These are phyloP conservation scores for Lithodes maja DNA, from an alignment of 2,888 invertebrate species.

Conservation along the genomic window DNA sequence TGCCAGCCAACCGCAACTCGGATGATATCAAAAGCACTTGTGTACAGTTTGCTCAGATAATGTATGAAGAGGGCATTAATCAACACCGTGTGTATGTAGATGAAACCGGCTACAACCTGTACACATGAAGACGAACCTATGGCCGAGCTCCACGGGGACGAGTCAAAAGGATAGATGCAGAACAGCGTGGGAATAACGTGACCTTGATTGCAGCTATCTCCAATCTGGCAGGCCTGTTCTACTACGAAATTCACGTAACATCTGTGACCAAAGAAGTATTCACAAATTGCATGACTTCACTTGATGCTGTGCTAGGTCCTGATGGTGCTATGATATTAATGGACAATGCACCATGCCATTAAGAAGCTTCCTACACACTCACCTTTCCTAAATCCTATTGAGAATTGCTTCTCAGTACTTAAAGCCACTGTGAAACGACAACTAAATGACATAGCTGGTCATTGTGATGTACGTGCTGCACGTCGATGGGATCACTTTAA, in stretches of 20 bases:
- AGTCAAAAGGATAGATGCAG: slow-evolving; percentile 9
- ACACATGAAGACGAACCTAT: not conserved
- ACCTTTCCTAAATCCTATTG: not conserved
- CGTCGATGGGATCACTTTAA: slow-evolving; percentile 5
- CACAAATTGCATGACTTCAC: not conserved
- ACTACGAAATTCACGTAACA: not conserved
- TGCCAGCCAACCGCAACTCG: not conserved
- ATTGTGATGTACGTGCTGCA: slow-evolving; percentile 11
- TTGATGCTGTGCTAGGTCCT: not conserved
- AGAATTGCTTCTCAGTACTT: slow-evolving; percentile 5
- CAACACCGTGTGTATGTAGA: not conserved
- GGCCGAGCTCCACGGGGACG: slow-evolving; percentile 13
- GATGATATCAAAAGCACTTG: not conserved
- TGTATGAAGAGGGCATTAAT: slow-evolving; percentile 6
- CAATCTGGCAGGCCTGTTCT: slow-evolving; percentile 2
- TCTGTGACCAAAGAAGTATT: not conserved
- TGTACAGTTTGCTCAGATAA: slow-evolving; percentile 12
- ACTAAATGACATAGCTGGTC: not conserved
- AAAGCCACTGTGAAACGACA: not conserved
- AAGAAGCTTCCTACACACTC: slow-evolving; percentile 9
- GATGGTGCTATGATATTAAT: not conserved
- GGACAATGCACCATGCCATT: slow-evolving; percentile 16
- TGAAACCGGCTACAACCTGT: slow-evolving; percentile 27
- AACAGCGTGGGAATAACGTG: not conserved
- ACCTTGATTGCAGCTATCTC: not conserved